Evolutionary conservation across 2,797 vertebrate species (phyloP).

Genomic region (Enteromius thamalakanensis): DNA sequence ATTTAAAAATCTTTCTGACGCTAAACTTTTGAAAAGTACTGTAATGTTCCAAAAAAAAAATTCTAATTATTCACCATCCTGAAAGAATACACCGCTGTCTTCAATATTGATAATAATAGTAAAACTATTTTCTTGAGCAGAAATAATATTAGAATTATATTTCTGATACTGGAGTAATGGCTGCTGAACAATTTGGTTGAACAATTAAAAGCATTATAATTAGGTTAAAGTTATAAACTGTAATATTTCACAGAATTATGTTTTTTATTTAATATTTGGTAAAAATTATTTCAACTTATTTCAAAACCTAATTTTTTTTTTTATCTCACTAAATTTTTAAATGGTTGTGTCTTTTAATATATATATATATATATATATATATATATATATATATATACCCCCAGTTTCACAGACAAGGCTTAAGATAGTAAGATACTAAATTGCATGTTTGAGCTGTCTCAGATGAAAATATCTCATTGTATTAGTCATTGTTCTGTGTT

Average conservation of each 20-base stretch:
- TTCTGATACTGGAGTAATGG: background rate
- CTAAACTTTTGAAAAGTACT: background rate
- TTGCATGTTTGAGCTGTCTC: no score
- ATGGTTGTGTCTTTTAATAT: background rate
- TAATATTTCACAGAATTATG: background rate
- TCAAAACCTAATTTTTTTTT: background rate
- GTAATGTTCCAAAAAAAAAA: background rate
- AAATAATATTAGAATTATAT: background rate
- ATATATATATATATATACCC: no score
- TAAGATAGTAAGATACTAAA: no score
- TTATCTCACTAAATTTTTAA: background rate
- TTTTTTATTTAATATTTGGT: background rate
- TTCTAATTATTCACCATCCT: background rate
- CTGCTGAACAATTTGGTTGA: background rate
- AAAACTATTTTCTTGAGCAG: background rate
- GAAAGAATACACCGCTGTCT: background rate
- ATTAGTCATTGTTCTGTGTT: no score
- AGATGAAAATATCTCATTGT: no score
- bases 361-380: no score
- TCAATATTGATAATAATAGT: background rate
- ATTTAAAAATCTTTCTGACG: background rate
- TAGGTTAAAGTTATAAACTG: background rate
- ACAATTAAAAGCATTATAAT: background rate
- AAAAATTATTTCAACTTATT: background rate
- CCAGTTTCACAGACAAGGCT: no score